These are phyloP conservation scores for Acipenser ruthenus DNA, from an alignment of 2,797 vertebrate genomes.

Conservation along the genomic window DNA sequence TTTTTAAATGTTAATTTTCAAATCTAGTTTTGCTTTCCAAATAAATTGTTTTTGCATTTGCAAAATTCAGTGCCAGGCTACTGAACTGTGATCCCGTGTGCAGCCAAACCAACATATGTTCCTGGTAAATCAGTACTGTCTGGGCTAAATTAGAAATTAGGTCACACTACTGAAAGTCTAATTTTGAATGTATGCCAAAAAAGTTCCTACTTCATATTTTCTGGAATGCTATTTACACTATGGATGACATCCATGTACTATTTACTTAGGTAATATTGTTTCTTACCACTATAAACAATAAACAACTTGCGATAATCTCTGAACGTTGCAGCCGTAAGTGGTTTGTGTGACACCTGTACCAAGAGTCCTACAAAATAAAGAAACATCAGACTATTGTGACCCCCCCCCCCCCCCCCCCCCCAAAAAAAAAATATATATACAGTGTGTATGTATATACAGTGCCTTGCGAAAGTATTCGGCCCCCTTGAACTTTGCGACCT, in stretches of 20 bases:
- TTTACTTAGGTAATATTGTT: constrained; percentile 1
- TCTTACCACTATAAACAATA: constrained; percentile 25
- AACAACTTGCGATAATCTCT: constrained; percentile 12
- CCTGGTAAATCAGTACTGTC: background rate
- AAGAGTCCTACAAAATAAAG: constrained; percentile 18
- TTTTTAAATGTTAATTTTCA: no score
- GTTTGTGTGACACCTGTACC: constrained; percentile 11
- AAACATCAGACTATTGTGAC: constrained; percentile 8
- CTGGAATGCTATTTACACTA: background rate
- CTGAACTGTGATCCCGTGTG: no score
- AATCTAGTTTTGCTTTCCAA: no score
- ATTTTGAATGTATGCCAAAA: background rate
- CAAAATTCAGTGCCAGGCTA: no score
- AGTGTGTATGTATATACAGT: no score
- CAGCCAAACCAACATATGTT: no score
- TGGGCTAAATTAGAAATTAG: background rate
- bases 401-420: no score
- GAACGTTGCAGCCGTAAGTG: constrained; percentile 20
- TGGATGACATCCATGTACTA: background rate
- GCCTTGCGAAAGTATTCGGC: no score
- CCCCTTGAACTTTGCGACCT: no score
- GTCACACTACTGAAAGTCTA: background rate
- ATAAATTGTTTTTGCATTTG: no score
- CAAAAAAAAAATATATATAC: no score
- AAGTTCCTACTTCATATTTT: background rate